These are phyloP conservation scores for Ichneumoninae sp. DNA, from an alignment of 2,888 invertebrate genomes.

Conservation along the genomic window DNA sequence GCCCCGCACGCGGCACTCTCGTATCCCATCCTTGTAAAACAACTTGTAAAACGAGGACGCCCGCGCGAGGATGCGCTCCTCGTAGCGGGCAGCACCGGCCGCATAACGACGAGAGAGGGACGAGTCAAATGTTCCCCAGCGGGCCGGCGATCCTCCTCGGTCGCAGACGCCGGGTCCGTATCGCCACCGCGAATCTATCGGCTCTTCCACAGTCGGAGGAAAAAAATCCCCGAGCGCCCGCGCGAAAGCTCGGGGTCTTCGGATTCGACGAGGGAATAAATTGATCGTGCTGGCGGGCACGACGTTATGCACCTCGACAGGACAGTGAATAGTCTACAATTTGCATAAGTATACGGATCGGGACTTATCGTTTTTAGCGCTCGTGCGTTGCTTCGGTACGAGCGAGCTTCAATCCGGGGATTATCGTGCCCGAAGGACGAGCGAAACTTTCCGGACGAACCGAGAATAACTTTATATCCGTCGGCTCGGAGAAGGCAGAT, in stretches of 20 bases:
- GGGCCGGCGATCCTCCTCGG: conserved; percentile 2
- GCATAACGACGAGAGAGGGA: conserved; percentile 43
- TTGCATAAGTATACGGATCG: conserved; percentile 72
- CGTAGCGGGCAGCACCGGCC: conserved; percentile 47
- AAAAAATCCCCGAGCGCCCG: conserved; percentile 15
- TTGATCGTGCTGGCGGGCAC: conserved; percentile 67
- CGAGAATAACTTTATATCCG: conserved; percentile 21
- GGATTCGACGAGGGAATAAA: conserved; percentile 71
- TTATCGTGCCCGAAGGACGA: conserved; percentile 17
- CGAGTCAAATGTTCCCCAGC: conserved; percentile 6
- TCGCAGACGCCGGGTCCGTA: conserved; percentile 37
- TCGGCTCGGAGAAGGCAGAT: background rate
- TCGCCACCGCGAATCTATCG: conserved; percentile 61
- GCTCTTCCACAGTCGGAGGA: conserved; percentile 34
- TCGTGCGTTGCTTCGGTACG: conserved; percentile 8
- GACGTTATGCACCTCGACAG: conserved; percentile 52
- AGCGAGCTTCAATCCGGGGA: conserved; percentile 36
- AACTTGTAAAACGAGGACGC: conserved; percentile 82
- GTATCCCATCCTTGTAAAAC: conserved; percentile 81
- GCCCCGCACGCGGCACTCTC: conserved; percentile 69
- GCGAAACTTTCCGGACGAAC: conserved; percentile 5
- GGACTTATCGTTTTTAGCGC: conserved; percentile 52
- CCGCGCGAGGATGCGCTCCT: conserved; percentile 74
- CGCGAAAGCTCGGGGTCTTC: conserved; percentile 44
- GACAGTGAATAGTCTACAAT: conserved; percentile 70